These are phyloP conservation scores for Sapajus apella DNA, from an alignment of 2,113 vertebrate species.

Conservation along the genomic window DNA sequence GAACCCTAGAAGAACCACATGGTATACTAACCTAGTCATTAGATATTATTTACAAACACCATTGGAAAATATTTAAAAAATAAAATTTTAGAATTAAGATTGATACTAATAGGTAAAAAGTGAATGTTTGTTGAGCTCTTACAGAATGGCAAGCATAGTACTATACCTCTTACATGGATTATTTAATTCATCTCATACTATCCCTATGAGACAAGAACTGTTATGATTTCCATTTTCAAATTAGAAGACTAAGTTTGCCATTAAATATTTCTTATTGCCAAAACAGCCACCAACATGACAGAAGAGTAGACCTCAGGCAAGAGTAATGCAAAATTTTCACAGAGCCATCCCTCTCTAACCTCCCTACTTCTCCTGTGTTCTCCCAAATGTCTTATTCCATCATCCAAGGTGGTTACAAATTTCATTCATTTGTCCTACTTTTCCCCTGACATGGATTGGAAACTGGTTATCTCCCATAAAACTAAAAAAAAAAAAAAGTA, in stretches of 20 bases:
- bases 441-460: neutral
- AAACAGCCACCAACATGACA: conserved; percentile 10
- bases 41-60: conserved; percentile 1
- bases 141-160: neutral
- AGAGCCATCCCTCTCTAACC: neutral
- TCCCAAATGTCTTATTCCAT: neutral
- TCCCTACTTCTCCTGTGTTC: neutral
- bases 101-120: neutral
- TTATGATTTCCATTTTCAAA: conserved; percentile 11
- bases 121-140: neutral
- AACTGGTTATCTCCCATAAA: neutral
- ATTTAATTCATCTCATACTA: neutral
- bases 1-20: neutral
- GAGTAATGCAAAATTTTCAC: neutral
- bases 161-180: neutral
- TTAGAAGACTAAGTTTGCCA: neutral
- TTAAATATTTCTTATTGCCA: conserved; percentile 1
- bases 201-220: neutral
- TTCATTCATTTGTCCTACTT: neutral
- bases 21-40: neutral
- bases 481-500: neutral
- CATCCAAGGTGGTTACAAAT: neutral
- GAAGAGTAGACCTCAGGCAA: neutral
- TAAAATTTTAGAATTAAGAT: neutral
- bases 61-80: neutral